Percentiles rank a stretch among this genome's conserved stretches.
These are phyloP conservation scores for Sebastes wilsoni DNA, from an alignment of 2,797 vertebrate genomes.

Conservation along the genomic window DNA sequence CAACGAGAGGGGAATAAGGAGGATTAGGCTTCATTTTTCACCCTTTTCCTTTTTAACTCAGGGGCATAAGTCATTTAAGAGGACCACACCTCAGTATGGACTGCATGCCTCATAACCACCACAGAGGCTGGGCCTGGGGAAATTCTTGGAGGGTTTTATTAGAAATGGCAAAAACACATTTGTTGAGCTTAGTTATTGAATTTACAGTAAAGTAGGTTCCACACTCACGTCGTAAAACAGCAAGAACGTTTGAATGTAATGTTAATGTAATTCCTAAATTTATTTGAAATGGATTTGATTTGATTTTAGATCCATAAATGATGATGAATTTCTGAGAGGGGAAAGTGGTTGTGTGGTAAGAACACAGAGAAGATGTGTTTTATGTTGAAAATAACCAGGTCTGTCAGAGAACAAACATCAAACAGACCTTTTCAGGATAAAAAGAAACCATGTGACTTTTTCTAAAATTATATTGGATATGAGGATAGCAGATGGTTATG, in stretches of 20 bases:
- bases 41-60: slow-evolving; percentile 32
- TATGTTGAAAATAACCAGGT: background rate
- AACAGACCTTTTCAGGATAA: background rate
- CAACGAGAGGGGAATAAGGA: background rate
- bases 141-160: slow-evolving; percentile 1
- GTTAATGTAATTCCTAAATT: background rate
- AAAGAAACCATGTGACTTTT: slow-evolving; percentile 6
- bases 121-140: slow-evolving; percentile 20
- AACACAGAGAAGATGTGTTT: background rate
- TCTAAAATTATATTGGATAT: background rate
- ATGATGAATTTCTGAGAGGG: background rate
- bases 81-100: slow-evolving; percentile 39
- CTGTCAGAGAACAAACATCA: background rate
- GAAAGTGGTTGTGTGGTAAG: background rate
- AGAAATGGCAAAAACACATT: background rate
- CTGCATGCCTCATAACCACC: slow-evolving; percentile 13
- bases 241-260: background rate
- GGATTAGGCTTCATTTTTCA: slow-evolving; percentile 46
- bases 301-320: background rate
- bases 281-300: background rate
- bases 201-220: slow-evolving; percentile 2
- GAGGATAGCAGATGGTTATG: background rate
- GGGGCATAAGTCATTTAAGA: slow-evolving; percentile 33
- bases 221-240: background rate
- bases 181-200: background rate